Evolutionary conservation across 2,113 vertebrate genomes (phyloP).

Genomic region (Choloepus hoffmanni): DNA sequence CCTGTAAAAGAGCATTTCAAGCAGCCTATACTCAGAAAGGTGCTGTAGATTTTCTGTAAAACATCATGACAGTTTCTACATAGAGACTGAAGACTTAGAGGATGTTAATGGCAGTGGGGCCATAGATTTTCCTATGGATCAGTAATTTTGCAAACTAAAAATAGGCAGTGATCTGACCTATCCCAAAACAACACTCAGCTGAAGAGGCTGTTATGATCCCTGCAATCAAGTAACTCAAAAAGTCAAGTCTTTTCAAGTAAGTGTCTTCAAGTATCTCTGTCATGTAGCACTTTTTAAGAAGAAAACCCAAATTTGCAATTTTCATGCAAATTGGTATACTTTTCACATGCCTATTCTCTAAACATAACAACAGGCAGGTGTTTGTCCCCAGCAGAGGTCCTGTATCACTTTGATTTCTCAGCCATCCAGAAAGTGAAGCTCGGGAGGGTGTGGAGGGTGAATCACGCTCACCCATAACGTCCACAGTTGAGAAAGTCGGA

Average conservation of each 20-base stretch:
- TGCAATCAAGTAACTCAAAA: conserved; percentile 83
- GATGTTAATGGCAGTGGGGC: conserved; percentile 52
- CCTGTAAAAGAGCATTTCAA: not conserved
- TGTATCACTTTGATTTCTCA: not conserved
- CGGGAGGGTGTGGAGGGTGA: not conserved
- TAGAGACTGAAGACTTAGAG: not conserved
- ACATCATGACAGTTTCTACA: conserved; percentile 54
- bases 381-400: not conserved
- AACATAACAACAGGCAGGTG: not conserved
- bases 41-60: conserved; percentile 39
- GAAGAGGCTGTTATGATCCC: conserved; percentile 77
- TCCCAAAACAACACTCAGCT: conserved; percentile 51
- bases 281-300: not conserved
- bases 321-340: not conserved
- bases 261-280: conserved; percentile 57
- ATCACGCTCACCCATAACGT: not conserved
- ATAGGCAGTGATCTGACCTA: conserved; percentile 67
- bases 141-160: conserved; percentile 81
- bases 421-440: not conserved
- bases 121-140: conserved; percentile 74
- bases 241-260: conserved; percentile 76
- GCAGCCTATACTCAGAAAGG: not conserved
- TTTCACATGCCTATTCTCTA: not conserved
- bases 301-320: conserved; percentile 15
- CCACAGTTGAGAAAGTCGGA: not conserved